Conservation (phyloP, 2,113 vertebrate species). For the Grantiella picta region DNA sequence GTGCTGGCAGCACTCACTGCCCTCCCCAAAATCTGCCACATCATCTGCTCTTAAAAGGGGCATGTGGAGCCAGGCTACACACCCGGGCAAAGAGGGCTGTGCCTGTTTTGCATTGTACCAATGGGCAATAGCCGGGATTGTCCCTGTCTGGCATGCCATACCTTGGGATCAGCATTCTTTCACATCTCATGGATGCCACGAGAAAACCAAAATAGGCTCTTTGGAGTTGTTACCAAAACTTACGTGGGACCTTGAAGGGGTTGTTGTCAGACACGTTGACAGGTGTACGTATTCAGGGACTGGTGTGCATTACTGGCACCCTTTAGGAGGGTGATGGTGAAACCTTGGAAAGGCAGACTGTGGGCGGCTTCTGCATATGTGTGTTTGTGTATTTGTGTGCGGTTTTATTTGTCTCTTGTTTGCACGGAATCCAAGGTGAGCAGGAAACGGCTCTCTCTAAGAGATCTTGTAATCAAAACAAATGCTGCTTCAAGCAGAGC, state of each 20-base stretch:
- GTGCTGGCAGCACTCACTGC: not conserved
- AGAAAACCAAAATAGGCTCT: not conserved
- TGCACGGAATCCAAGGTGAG: not conserved
- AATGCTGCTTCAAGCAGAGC: not conserved
- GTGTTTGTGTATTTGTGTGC: not conserved
- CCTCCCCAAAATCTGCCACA: not conserved
- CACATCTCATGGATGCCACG: fast-evolving
- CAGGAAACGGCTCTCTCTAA: not conserved
- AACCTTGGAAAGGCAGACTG: not conserved
- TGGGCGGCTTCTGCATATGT: not conserved
- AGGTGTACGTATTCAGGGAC: not conserved
- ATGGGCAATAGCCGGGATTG: not conserved
- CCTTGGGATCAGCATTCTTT: fast-evolving
- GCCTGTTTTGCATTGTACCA: not conserved
- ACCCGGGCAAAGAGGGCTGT: not conserved
- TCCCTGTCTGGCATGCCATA: not conserved
- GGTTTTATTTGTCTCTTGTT: not conserved
- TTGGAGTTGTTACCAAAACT: not conserved
- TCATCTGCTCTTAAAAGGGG: not conserved
- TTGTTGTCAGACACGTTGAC: not conserved
- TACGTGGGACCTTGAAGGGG: not conserved
- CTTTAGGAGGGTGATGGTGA: not conserved
- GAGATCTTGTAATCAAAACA: not conserved
- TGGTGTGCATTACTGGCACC: not conserved
- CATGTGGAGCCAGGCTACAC: not conserved